These are phyloP conservation scores for Megamerina dolium DNA, from an alignment of 2,888 invertebrate species.

Conservation along the genomic window DNA sequence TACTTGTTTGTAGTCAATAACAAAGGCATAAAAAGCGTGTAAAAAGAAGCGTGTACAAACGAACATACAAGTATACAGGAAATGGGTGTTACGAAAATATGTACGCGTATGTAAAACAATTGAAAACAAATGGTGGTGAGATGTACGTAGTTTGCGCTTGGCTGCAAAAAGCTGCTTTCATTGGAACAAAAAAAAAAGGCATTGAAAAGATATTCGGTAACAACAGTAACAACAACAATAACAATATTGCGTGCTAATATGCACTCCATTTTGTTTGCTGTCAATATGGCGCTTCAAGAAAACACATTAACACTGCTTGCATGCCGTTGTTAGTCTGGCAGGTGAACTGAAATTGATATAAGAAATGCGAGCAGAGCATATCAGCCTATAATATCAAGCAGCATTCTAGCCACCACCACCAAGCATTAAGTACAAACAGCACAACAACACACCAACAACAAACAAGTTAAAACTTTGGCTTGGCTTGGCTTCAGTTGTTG, in stretches of 20 bases:
- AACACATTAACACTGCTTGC: too few relatives aligned
- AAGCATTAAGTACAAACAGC: too few relatives aligned
- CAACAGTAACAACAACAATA: conserved; percentile 10
- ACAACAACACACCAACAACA: too few relatives aligned
- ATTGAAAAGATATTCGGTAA: conserved; percentile 5
- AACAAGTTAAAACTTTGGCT: too few relatives aligned
- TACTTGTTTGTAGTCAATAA: background rate
- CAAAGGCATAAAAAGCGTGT: background rate
- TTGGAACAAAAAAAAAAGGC: background rate
- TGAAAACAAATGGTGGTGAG: background rate
- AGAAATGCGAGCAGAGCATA: too few relatives aligned
- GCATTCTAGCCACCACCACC: too few relatives aligned
- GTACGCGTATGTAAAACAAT: background rate
- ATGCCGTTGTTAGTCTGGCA: too few relatives aligned
- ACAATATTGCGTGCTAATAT: conserved; percentile 5
- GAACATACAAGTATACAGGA: background rate
- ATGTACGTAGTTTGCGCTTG: background rate
- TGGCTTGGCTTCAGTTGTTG: too few relatives aligned
- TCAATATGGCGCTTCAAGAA: background rate
- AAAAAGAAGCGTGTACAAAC: background rate
- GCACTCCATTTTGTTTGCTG: background rate
- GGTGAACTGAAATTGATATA: too few relatives aligned
- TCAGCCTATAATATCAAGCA: too few relatives aligned
- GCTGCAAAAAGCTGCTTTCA: background rate
- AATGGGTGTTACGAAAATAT: background rate